Base-by-base conservation (phyloP, 2,888 invertebrate species). In the Marasmarcha lunaedactyla region DNA sequence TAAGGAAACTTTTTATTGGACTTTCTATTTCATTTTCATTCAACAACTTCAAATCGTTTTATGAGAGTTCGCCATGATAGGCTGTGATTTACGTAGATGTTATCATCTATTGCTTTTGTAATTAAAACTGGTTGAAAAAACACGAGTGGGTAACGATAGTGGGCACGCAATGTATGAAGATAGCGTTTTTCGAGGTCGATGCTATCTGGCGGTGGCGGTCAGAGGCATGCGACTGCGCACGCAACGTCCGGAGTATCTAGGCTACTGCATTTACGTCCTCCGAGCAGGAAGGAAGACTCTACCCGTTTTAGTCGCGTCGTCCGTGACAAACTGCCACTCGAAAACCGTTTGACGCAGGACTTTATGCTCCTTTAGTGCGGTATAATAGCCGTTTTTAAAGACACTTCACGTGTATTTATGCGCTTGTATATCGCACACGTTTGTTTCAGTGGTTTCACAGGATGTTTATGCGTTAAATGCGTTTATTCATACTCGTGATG, bases 1-100 rank as follows among this genome's bases (percentile, higher is more conserved):
- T 42, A 40, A 33, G 36, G 52, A 52, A 52, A 52, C 50, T 20
- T 48, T 48, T 47, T 46, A 46, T 44, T 37, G 15, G 30, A 7
- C 33, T 37, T 30, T 30, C 30, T 30, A 9, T n/a, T n/a, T n/a
- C 30, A 30, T 30, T 30, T n/a, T n/a, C 30, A 30, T 30, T 30
- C n/a, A 30, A 30, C 10, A 30, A 30, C 30, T 11, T 30, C 30
- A 11, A 30, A 11, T 30, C 10, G 11, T 30, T 30, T 30, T 30
- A 30, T n/a, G 30, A 30, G n/a, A 30, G 2, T 30, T 9, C 30
- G 30, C 30, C 30, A 30, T 30, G 30, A 30, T n/a, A 30, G 30
- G 6, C 11, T 9, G 10, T 30, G 11, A n/a, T 30, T 30, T n/a
- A 30, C 30, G 30, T 30, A 30, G 30, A 30, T 2, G n/a, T 9